phyloP scores from a whole-genome alignment of 2,888 invertebrate genomes.

The Serripes groenlandicus region DNA sequence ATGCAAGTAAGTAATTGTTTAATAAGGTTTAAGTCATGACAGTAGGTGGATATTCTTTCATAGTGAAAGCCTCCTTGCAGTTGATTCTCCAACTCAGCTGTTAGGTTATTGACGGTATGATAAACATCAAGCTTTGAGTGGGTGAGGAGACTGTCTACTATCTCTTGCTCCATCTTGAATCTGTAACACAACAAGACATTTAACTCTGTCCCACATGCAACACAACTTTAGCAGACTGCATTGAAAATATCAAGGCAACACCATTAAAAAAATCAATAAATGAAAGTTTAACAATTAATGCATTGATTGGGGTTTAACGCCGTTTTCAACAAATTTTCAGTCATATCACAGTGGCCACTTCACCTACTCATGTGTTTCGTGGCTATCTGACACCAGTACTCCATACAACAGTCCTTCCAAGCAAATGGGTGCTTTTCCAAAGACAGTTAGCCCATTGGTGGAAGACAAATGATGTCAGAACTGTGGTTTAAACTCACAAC shows the following conservation, averaged over 20 bases:
- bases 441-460: no score
- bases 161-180: constrained; percentile 12
- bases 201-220: no score
- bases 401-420: no score
- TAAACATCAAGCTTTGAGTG: constrained; percentile 9
- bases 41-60: constrained; percentile 33
- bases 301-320: background rate
- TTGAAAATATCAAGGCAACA: no score
- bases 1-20: constrained; percentile 29
- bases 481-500: no score
- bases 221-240: no score
- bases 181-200: background rate
- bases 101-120: background rate
- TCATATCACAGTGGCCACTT: background rate
- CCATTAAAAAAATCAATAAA: no score
- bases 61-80: constrained; percentile 12
- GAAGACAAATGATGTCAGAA: no score
- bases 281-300: no score
- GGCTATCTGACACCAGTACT: background rate
- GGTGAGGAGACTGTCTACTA: constrained; percentile 5
- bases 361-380: background rate
- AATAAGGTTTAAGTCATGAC: constrained; percentile 26
- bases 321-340: background rate
- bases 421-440: no score
- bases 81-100: background rate